These are phyloP conservation scores for Malaclemys terrapin DNA, from an alignment of 2,113 vertebrate species.

Conservation along the genomic window DNA sequence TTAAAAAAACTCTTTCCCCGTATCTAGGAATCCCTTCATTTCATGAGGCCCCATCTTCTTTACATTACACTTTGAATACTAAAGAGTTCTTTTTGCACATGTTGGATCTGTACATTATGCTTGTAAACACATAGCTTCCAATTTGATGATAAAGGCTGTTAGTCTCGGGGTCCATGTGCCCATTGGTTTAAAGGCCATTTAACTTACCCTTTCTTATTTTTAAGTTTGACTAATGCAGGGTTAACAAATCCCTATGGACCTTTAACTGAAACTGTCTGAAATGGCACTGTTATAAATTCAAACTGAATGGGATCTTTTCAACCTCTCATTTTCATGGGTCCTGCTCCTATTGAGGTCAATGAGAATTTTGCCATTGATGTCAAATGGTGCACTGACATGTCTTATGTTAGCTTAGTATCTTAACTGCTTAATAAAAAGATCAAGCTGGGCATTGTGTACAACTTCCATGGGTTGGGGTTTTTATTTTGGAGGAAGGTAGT, in stretches of 20 bases:
- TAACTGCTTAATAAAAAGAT: not conserved
- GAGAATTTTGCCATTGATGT: not conserved
- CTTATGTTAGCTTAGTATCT: not conserved
- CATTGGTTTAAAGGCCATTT: slow-evolving; percentile 14
- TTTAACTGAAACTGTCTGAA: slow-evolving; percentile 37
- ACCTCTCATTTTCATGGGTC: slow-evolving; percentile 27
- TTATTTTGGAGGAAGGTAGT: not conserved
- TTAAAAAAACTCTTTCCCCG: rapidly evolving
- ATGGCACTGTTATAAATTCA: slow-evolving; percentile 60
- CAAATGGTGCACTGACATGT: not conserved
- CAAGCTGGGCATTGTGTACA: not conserved
- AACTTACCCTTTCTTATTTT: slow-evolving; percentile 39
- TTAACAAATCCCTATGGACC: slow-evolving; percentile 60
- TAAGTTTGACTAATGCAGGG: slow-evolving; percentile 41
- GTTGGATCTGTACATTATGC: not conserved
- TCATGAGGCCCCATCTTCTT: not conserved
- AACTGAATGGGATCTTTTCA: slow-evolving; percentile 14
- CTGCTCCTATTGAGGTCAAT: not conserved
- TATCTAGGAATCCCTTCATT: not conserved
- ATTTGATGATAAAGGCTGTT: not conserved
- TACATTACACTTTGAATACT: not conserved
- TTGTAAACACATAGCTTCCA: not conserved
- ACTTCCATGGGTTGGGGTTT: rapidly evolving
- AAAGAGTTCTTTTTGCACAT: rapidly evolving
- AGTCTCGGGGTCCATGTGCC: not conserved